phyloP scores from a whole-genome alignment of 37 sponge, comb jelly and placozoan species.

The Amphimedon queenslandica region DNA sequence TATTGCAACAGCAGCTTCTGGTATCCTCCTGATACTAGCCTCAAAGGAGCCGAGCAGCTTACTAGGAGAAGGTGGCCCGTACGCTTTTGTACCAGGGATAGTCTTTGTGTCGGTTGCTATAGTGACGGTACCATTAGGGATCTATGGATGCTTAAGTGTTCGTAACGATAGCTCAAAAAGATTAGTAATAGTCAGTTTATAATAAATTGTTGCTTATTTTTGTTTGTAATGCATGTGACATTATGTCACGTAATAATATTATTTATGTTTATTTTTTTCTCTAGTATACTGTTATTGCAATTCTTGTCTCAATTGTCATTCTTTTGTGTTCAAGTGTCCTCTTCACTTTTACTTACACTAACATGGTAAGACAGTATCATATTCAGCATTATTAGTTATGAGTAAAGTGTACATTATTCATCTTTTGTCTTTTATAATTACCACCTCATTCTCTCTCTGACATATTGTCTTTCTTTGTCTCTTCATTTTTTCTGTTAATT shows the following conservation, averaged over 20 bases:
- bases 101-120: not conserved
- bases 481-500: no score
- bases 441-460: no score
- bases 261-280: no score
- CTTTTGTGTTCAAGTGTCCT: constrained; percentile 4
- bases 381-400: no score
- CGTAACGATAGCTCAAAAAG: not conserved
- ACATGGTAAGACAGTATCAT: constrained; percentile 2
- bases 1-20: constrained; percentile 1
- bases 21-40: constrained; percentile 16
- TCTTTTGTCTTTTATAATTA: no score
- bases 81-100: constrained; percentile 16
- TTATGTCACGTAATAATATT: no score
- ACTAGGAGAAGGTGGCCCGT: constrained; percentile 8
- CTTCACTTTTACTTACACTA: constrained; percentile 5
- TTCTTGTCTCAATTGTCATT: not conserved
- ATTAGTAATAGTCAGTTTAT: no score
- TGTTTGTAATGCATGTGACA: no score
- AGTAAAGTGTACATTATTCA: no score
- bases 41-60: constrained; percentile 17
- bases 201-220: no score
- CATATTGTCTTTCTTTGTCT: no score
- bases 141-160: constrained; percentile 24
- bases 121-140: not conserved
- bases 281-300: constrained; percentile 17